Conservation (phyloP, 1,140 invertebrate genomes). For the Ceratina japonica region DNA sequence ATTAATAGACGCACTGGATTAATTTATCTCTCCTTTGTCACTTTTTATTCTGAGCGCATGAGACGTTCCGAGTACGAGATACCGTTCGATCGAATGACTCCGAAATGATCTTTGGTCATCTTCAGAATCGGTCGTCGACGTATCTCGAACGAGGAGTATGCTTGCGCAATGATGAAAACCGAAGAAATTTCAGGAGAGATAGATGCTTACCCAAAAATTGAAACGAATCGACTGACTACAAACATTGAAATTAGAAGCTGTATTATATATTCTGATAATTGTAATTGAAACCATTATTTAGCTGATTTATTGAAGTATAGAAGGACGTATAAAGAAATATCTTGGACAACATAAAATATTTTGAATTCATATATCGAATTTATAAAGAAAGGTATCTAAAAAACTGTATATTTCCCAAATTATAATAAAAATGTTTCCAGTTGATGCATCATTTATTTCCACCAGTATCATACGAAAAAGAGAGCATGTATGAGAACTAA, state of each 20-base stretch:
- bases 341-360: too few species aligned
- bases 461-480: not conserved
- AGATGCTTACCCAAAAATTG: too few species aligned
- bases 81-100: not conserved
- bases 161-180: conserved; percentile 42
- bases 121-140: not conserved
- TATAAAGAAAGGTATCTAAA: not conserved
- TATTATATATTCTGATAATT: not conserved
- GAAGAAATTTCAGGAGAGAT: not conserved
- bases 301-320: too few species aligned
- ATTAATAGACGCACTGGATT: too few species aligned
- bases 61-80: conserved; percentile 28
- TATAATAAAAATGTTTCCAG: not conserved
- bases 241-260: too few species aligned
- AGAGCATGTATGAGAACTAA: not conserved
- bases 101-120: not conserved
- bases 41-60: conserved; percentile 35
- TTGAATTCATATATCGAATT: too few species aligned
- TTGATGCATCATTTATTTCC: conserved; percentile 5
- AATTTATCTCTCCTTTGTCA: not conserved
- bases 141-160: conserved; percentile 17
- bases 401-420: not conserved
- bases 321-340: too few species aligned
- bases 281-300: too few species aligned
- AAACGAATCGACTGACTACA: too few species aligned